Base-by-base conservation (phyloP, 2,797 vertebrate genomes). In the Mycteria americana region DNA sequence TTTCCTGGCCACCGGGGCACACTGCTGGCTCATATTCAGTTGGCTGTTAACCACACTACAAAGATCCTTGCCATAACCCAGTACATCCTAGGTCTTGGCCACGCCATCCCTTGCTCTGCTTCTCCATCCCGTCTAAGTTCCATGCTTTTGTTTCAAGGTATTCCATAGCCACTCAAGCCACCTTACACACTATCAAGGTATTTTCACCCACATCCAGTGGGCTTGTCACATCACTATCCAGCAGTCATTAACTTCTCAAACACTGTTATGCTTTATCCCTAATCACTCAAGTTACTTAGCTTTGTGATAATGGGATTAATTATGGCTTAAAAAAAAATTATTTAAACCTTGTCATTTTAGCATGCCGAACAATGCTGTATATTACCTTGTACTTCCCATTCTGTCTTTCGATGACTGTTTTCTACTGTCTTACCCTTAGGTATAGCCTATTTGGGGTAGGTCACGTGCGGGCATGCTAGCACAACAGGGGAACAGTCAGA, bases 361-460 rank as follows among this genome's bases (percentile, higher is more conserved):
- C 35, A 35, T 0, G 0, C 15, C 3, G 3, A 41, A 16, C 18
- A 70, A 41, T 4, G 39, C n/a, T 37, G 23, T 24, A 25, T 51
- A 3, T 31, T 56, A 53, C 33, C 21, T 74, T 1, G 0, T 24
- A 14, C 9, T 56, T 39, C 27, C 30, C 35, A 70, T 51, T 11
- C 39, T 62, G 35, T 27, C 45, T 74, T 67, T 46, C 28, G 43
- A 4, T 15, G 9, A 35, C 9, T 22, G 1, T 25, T 79, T 78
- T 53, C 50, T n/a, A 5, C 3, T 12, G 13, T 16, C 41, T 45
- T 15, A 50, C 25, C 6, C 41, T 57, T 11, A 16, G 28, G 13
- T 18, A 16, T 2, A 77, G 48, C 13, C 17, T 53, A 1, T 41
- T 31, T 27, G 69, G 31, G 31, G 18, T 8, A 45, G 37, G 28